Conservation (phyloP, 2,113 vertebrate genomes). For the Hipposideros armiger region DNA sequence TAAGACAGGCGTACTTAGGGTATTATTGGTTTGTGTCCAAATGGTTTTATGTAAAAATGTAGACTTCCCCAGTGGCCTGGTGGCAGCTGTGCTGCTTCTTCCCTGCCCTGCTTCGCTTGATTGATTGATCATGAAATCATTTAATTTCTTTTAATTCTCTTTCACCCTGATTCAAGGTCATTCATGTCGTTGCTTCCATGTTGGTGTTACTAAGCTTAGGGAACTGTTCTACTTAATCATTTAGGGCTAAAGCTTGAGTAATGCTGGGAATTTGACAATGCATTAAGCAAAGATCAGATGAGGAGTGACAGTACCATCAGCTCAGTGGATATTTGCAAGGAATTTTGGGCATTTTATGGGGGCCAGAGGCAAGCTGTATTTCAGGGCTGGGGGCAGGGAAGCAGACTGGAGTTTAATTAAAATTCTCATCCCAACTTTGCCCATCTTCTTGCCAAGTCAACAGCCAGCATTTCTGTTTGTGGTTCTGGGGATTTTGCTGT, state of each 20-base stretch:
- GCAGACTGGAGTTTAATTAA: constrained; percentile 88
- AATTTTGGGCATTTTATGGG: constrained; percentile 73
- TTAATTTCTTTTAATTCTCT: constrained; percentile 54
- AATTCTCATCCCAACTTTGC: constrained; percentile 85
- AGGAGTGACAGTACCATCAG: neutral
- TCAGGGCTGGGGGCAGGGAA: constrained; percentile 78
- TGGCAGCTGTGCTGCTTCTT: constrained; percentile 30
- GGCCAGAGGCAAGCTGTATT: constrained; percentile 58
- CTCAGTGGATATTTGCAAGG: constrained; percentile 55
- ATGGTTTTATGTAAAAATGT: constrained; percentile 54
- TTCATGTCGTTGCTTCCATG: neutral
- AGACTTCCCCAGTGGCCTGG: constrained; percentile 47
- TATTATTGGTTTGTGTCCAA: constrained; percentile 66
- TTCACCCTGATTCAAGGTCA: constrained; percentile 62
- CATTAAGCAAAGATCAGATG: neutral
- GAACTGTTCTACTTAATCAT: neutral
- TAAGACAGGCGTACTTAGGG: constrained; percentile 17
- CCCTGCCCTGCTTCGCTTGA: neutral
- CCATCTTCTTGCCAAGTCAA: constrained; percentile 86
- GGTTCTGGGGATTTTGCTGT: constrained; percentile 81
- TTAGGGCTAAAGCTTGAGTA: neutral
- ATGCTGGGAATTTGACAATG: neutral
- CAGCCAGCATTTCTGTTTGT: constrained; percentile 83
- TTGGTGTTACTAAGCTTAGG: neutral
- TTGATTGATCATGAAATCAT: constrained; percentile 37